Conservation (phyloP, 2,797 vertebrate genomes). For the Antennarius maculatus region DNA sequence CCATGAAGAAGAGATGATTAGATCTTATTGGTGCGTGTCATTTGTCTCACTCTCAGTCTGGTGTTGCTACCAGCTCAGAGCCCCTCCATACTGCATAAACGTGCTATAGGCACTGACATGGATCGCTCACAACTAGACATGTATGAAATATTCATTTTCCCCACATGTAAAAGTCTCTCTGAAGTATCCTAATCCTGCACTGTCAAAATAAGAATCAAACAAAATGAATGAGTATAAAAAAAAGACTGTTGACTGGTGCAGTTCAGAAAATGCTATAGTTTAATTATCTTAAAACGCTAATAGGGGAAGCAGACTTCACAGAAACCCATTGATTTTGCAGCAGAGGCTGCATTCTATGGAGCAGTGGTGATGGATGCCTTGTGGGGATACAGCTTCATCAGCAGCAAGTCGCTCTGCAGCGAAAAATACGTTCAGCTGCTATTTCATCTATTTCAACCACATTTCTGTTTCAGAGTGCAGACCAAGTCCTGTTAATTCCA, state of each 20-base stretch:
- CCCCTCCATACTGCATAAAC: background rate
- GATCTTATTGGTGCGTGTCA: conserved; percentile 29
- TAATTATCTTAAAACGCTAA: conserved; percentile 64
- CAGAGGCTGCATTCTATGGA: conserved; percentile 48
- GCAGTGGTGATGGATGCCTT: conserved; percentile 63
- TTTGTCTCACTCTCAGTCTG: conserved; percentile 28
- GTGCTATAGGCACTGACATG: background rate
- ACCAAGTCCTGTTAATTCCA: background rate
- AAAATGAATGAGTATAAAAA: background rate
- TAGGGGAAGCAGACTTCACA: conserved; percentile 51
- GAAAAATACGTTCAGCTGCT: conserved; percentile 46
- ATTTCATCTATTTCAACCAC: conserved; percentile 40
- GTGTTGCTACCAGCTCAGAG: conserved; percentile 1
- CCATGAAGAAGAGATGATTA: conserved; percentile 37
- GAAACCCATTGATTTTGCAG: conserved; percentile 72
- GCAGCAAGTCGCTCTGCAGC: conserved; percentile 49
- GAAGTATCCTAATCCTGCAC: background rate
- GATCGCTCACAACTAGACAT: background rate
- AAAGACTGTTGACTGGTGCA: conserved; percentile 23
- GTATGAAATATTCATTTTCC: background rate
- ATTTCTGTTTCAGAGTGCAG: conserved; percentile 11
- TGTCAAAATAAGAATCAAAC: background rate
- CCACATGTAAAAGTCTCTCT: background rate
- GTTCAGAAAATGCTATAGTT: conserved; percentile 22
- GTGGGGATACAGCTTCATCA: conserved; percentile 67